A percentile compares a stretch with the other conserved stretches of the same genome.
Conservation (phyloP, 2,888 invertebrate species). For the Eupelmus urozonus region DNA sequence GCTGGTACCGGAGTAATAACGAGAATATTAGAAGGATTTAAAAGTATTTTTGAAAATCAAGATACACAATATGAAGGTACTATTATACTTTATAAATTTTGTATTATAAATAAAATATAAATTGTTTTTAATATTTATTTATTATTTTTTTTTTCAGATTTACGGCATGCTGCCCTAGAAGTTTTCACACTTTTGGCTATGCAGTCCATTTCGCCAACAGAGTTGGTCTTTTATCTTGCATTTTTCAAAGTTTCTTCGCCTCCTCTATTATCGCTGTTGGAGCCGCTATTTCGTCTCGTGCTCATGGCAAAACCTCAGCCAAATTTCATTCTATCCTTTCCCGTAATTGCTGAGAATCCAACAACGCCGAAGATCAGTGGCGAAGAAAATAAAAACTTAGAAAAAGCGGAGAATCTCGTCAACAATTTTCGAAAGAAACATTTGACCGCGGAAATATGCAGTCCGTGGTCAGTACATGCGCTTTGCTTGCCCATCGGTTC, state of each 20-base stretch:
- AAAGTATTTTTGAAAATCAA: slow-evolving; percentile 68
- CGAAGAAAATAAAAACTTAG: slow-evolving; percentile 68
- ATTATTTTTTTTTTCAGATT: slow-evolving; percentile 76
- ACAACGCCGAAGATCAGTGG: background rate
- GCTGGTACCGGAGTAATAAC: slow-evolving; percentile 75
- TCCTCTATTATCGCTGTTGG: slow-evolving; percentile 80
- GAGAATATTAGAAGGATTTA: slow-evolving; percentile 75
- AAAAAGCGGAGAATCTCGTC: slow-evolving; percentile 73
- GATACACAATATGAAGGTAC: slow-evolving; percentile 72
- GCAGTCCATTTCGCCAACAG: slow-evolving; percentile 79
- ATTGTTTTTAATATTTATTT: background rate
- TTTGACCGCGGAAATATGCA: slow-evolving; percentile 71
- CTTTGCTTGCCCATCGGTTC: slow-evolving; percentile 72
- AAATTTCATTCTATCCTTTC: slow-evolving; percentile 80
- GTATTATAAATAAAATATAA: too few relatives aligned
- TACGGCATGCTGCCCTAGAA: slow-evolving; percentile 83
- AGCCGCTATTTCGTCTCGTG: slow-evolving; percentile 78
- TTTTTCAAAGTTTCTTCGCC: slow-evolving; percentile 80
- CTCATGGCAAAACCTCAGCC: slow-evolving; percentile 80
- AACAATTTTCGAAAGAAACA: slow-evolving; percentile 74
- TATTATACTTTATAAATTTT: background rate
- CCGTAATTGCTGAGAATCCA: slow-evolving; percentile 63
- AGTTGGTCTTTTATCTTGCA: slow-evolving; percentile 81
- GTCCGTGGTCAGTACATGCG: slow-evolving; percentile 75
- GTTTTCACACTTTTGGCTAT: slow-evolving; percentile 80